Base-by-base conservation (phyloP, 2,113 vertebrate species). In the Gobius niger region DNA sequence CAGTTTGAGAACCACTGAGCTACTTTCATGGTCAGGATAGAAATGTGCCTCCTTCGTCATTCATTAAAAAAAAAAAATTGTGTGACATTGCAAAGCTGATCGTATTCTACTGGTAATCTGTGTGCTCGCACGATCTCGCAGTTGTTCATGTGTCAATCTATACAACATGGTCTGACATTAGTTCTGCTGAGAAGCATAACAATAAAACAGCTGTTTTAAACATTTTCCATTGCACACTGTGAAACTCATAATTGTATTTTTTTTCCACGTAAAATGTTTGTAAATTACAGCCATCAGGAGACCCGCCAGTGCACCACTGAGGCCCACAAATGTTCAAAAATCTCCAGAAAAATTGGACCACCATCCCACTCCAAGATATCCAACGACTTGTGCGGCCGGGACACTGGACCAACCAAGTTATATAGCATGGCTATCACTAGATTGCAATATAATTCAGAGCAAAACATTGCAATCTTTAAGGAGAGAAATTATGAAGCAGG, bases 161-260 rank as follows among this genome's bases (percentile, higher is more conserved):
- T 82, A 53, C 64, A 84, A 63, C 46, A 70, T 47, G 63, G 65
- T 65, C 69, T 78, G 85, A 76, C 72, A 81, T 81, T 86, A 77
- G 79, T 82, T 85, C 70, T 75, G 72, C 81, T 54, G 75, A 85
- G 78, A 88, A 78, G 80, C 68, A 82, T 34, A 34, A 34, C 24
- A 78, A 74, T 68, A 69, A 68, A 81, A 68, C 90, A 92, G 88
- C 91, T 91, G 90, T 92, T 92, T 77, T 92, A 91, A 93, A 91
- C 68, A 70, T 69, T 74, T 44, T 73, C 70, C 44, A 61, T 57
- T 82, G 24, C 24, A 64, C 73, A 83, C 85, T 85, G 84, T 87
- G 85, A 85, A 85, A 86, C 75, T 82, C 64, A 67, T 46, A 86
- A 82, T 82, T 82, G 71, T 69, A 70, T 70, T 63, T 67, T 78